Conservation (phyloP, 2,888 invertebrate species). For the Scaptomyza cyrtandrae region DNA sequence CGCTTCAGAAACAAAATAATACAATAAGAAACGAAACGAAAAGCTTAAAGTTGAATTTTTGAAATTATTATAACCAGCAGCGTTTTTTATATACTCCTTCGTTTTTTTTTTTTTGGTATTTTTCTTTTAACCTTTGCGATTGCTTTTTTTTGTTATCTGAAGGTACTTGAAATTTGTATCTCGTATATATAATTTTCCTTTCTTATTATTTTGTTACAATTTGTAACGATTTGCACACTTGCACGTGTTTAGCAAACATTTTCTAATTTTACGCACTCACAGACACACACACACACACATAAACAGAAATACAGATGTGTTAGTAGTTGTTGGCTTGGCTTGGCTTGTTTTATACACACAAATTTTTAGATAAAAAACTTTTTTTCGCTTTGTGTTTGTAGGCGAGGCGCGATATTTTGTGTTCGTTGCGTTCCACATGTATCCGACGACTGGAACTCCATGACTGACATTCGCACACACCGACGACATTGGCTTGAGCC, state of each 20-base stretch:
- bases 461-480: constrained; percentile 79
- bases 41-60: constrained; percentile 52
- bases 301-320: too few relatives aligned
- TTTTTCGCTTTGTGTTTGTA: constrained; percentile 70
- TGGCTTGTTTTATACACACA: constrained; percentile 62
- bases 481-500: constrained; percentile 42
- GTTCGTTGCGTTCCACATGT: constrained; percentile 81
- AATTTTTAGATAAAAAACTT: constrained; percentile 60
- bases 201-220: neutral
- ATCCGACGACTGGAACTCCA: constrained; percentile 85
- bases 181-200: constrained; percentile 6
- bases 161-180: constrained; percentile 7
- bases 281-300: neutral
- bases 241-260: constrained; percentile 39
- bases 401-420: constrained; percentile 66
- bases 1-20: constrained; percentile 41
- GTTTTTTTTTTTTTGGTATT: constrained; percentile 8
- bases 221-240: constrained; percentile 14
- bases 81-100: constrained; percentile 13
- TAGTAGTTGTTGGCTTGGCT: constrained; percentile 34
- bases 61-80: constrained; percentile 39
- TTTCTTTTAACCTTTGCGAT: neutral
- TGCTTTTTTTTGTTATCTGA: neutral
- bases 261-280: constrained; percentile 16
- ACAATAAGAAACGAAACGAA: constrained; percentile 5